Conservation (phyloP, 2,888 invertebrate genomes). For the Dioctria rufipes region DNA sequence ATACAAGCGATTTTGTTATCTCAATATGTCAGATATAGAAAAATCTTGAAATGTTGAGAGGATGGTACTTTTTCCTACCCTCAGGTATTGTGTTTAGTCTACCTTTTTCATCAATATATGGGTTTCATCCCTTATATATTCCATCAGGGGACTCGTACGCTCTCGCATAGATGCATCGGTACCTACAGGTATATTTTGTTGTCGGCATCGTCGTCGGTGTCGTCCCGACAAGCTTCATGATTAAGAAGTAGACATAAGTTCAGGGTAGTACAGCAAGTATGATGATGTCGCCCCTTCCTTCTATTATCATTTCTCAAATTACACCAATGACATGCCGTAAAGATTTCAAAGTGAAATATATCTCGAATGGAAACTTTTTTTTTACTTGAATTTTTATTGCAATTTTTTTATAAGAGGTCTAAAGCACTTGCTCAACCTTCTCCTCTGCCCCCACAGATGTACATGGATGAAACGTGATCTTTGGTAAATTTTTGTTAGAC, state of each 20-base stretch:
- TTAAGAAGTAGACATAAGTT: conserved; percentile 39
- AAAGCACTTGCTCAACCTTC: neutral
- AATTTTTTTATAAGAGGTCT: too few relatives aligned
- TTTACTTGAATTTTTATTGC: conserved; percentile 16
- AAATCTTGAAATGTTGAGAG: neutral
- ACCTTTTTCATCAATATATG: neutral
- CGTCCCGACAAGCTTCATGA: conserved; percentile 10
- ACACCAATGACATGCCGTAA: neutral
- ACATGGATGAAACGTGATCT: conserved; percentile 37
- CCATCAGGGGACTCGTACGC: neutral
- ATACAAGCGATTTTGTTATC: conserved; percentile 27
- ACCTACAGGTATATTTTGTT: conserved; percentile 1
- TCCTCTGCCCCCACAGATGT: conserved; percentile 12
- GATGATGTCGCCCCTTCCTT: neutral
- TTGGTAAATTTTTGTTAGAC: neutral
- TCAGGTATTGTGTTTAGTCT: neutral
- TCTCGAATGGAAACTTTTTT: neutral
- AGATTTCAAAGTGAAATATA: conserved; percentile 23
- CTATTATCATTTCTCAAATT: neutral
- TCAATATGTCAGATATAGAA: conserved; percentile 29
- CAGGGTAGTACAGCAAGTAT: conserved; percentile 3
- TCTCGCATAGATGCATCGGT: neutral
- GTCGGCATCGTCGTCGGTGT: neutral
- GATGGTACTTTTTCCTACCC: neutral
- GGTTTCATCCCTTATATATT: neutral